Conservation (phyloP, 35 echinoderm and acorn worm genomes). For the Apostichopus japonicus region DNA sequence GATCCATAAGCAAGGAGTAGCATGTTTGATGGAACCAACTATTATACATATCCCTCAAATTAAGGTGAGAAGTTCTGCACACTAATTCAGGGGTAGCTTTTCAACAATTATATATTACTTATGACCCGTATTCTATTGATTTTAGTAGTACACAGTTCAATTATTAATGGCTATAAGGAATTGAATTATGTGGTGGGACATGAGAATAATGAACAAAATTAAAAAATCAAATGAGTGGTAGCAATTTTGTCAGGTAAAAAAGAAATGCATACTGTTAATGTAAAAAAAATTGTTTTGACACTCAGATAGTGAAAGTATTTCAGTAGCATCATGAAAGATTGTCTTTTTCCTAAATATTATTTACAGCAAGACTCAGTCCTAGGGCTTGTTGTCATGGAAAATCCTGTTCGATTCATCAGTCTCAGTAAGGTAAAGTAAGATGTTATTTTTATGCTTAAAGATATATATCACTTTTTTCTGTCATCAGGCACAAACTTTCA, state of each 20-base stretch:
- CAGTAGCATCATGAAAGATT: no score
- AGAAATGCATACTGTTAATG: no score
- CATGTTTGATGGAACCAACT: slow-evolving; percentile 70
- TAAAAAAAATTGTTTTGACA: no score
- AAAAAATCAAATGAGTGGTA: no score
- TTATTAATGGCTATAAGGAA: no score
- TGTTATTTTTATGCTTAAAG: background rate
- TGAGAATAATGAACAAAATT: no score
- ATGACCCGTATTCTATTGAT: background rate
- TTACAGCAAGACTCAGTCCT: slow-evolving; percentile 77
- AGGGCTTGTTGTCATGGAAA: slow-evolving; percentile 57
- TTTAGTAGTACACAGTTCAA: background rate
- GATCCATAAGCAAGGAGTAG: slow-evolving; percentile 61
- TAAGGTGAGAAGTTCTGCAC: slow-evolving; percentile 53
- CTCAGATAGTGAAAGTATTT: no score
- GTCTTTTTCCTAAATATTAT: no score
- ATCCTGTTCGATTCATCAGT: slow-evolving; percentile 66
- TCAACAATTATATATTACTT: background rate
- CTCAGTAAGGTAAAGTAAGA: slow-evolving; percentile 69
- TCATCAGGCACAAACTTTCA: no score
- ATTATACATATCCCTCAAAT: slow-evolving; percentile 84
- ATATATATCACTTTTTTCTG: no score
- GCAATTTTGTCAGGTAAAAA: no score
- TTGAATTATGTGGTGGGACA: background rate
- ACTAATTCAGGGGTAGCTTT: background rate